Evolutionary conservation across 2,113 vertebrate genomes (phyloP).

Genomic region (Vulpes lagopus): DNA sequence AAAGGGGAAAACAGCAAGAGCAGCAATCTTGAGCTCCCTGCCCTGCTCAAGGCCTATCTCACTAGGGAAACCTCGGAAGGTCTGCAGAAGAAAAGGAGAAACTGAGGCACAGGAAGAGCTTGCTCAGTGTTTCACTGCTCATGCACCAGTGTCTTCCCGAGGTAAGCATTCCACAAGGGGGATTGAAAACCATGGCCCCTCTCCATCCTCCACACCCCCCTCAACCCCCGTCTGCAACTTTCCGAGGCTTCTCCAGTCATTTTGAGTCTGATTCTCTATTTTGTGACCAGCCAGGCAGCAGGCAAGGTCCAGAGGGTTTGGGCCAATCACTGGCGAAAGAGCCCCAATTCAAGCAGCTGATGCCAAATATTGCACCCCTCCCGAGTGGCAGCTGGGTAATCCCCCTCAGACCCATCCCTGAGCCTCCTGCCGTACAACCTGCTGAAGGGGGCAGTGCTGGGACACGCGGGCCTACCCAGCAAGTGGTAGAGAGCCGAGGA

Average conservation of each 20-base stretch:
- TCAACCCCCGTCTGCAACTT: not conserved
- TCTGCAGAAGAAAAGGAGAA: not conserved
- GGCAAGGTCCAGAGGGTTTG: not conserved
- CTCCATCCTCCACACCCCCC: not conserved
- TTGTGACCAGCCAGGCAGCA: not conserved
- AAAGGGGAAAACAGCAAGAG: not conserved
- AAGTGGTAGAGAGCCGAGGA: not conserved
- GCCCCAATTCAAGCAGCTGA: not conserved
- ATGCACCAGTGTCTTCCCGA: not conserved
- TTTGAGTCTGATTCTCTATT: not conserved
- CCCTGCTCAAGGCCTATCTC: not conserved
- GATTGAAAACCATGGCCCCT: not conserved
- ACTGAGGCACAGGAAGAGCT: not conserved
- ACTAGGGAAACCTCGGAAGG: not conserved
- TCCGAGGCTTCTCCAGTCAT: not conserved
- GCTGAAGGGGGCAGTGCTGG: not conserved
- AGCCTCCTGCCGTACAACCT: not conserved
- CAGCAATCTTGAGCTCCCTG: not conserved
- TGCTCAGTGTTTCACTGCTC: not conserved
- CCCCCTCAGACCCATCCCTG: not conserved
- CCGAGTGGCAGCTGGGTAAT: not conserved
- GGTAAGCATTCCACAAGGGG: not conserved
- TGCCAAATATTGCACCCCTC: not conserved
- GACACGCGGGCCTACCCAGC: not conserved
- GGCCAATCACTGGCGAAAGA: not conserved